These are phyloP conservation scores for Rhingia campestris DNA, from an alignment of 2,888 invertebrate genomes.

Conservation along the genomic window DNA sequence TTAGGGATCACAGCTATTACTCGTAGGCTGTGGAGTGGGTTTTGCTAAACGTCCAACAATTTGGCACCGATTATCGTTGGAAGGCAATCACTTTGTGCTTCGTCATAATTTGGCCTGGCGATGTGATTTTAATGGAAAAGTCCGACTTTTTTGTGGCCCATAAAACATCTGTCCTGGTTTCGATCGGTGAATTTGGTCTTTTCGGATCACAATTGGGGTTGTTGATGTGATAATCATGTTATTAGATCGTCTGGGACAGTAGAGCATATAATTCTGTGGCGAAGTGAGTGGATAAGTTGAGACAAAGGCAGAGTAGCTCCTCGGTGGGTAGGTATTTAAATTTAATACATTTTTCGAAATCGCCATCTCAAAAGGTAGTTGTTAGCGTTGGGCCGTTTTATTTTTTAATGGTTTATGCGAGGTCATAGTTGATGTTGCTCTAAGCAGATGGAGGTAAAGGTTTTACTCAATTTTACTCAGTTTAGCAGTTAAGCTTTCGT, in stretches of 20 bases:
- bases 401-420: too few species aligned
- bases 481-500: too few species aligned
- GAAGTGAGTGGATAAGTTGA: constrained; percentile 32
- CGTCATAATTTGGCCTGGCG: constrained; percentile 50
- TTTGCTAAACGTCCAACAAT: constrained; percentile 66
- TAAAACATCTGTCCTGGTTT: constrained; percentile 35
- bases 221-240: constrained; percentile 32
- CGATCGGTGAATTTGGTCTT: constrained; percentile 8
- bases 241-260: constrained; percentile 29
- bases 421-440: too few species aligned
- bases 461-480: too few species aligned
- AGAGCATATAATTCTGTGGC: constrained; percentile 23
- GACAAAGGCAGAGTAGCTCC: neutral
- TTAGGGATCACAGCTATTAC: constrained; percentile 28
- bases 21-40: constrained; percentile 47
- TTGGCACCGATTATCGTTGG: constrained; percentile 36
- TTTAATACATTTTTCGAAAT: neutral
- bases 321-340: constrained; percentile 33
- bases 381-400: neutral
- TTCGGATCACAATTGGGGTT: too few species aligned
- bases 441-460: too few species aligned
- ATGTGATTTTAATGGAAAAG: constrained; percentile 55
- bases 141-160: neutral
- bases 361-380: neutral
- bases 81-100: constrained; percentile 39